phyloP scores from a whole-genome alignment of 2,888 invertebrate genomes.

The Parapristionchus giblindavisi region DNA sequence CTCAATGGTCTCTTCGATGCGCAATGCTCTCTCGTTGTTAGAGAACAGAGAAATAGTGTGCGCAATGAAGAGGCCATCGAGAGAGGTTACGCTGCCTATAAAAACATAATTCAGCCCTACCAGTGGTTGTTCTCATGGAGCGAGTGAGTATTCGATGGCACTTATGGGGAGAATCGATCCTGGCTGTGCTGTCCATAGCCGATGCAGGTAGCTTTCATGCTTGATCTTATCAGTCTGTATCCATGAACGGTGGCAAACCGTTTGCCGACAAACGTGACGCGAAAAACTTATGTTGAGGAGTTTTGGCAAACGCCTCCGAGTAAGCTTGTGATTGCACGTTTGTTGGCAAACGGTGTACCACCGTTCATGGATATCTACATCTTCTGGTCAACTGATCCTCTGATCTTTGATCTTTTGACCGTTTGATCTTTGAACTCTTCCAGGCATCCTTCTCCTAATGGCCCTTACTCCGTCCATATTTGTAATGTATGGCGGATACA shows the following conservation, averaged over 20 bases:
- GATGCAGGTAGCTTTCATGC: slow-evolving; percentile 1
- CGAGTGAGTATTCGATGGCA: slow-evolving; percentile 74
- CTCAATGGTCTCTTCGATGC: no score
- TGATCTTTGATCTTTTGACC: neutral
- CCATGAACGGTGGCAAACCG: no score
- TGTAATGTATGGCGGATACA: slow-evolving; percentile 58
- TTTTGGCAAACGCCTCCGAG: no score
- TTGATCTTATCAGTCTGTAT: no score
- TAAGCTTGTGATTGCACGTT: no score
- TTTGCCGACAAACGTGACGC: no score
- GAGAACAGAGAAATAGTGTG: no score
- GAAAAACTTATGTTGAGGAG: no score
- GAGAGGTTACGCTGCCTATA: neutral
- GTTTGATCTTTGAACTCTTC: neutral
- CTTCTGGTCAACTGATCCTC: no score
- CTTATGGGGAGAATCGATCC: slow-evolving; percentile 72
- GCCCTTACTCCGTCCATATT: slow-evolving; percentile 3
- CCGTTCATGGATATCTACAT: no score
- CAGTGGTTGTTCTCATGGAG: slow-evolving; percentile 70
- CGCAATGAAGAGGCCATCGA: neutral
- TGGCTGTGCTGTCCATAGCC: slow-evolving; percentile 69
- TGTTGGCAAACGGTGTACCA: no score
- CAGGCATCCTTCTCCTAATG: neutral
- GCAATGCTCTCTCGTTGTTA: no score
- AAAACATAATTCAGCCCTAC: slow-evolving; percentile 53